Percentiles rank a stretch among this genome's conserved stretches.
These are phyloP conservation scores for Xenops minutus DNA, from an alignment of 2,797 vertebrate species.

Conservation along the genomic window DNA sequence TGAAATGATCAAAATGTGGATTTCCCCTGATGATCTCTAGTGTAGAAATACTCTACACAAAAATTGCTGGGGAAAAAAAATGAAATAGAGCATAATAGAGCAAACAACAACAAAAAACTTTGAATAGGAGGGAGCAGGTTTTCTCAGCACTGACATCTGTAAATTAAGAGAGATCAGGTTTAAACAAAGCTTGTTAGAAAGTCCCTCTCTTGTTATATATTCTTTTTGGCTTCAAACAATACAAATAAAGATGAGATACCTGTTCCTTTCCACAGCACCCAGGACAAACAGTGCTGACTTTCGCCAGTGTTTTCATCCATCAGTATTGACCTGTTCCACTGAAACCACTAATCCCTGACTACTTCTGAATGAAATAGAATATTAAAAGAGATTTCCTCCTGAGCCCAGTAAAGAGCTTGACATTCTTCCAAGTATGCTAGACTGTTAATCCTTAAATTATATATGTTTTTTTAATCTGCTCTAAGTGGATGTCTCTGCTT, in stretches of 20 bases:
- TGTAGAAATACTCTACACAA: neutral
- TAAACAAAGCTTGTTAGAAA: neutral
- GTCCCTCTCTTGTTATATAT: neutral
- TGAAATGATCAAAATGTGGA: neutral
- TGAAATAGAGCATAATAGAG: neutral
- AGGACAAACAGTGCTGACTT: neutral
- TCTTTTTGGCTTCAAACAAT: neutral
- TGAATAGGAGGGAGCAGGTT: neutral
- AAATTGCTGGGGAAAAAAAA: neutral
- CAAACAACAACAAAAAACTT: neutral
- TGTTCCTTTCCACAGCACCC: neutral
- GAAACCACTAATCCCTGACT: constrained; percentile 48
- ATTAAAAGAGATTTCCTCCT: constrained; percentile 63
- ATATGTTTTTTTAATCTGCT: constrained; percentile 45
- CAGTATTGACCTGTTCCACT: neutral
- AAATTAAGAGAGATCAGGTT: neutral
- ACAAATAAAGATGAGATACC: neutral
- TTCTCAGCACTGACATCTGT: neutral
- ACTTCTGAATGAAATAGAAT: constrained; percentile 54
- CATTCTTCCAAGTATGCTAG: constrained; percentile 45
- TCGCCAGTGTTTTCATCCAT: neutral
- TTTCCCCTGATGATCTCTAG: neutral
- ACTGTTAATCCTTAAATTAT: constrained; percentile 63
- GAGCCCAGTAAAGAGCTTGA: constrained; percentile 59
- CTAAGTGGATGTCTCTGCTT: constrained; percentile 47